Evolutionary conservation across 2,113 vertebrate genomes (phyloP), one percentile per base, ranked within the genome.

Genomic region (Cottus gobio): DNA sequence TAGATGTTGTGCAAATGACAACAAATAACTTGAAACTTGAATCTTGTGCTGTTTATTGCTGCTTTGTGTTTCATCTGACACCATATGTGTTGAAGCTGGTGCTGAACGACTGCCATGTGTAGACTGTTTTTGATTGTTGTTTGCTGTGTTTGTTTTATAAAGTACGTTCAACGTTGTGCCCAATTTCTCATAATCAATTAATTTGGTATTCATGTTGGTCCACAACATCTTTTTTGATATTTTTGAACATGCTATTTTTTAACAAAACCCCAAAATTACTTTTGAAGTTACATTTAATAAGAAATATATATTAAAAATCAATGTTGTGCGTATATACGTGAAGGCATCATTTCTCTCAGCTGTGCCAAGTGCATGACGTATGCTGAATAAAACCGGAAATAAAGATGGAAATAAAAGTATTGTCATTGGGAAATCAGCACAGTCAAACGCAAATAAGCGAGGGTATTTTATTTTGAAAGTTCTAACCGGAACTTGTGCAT

Each of bases 391-490:
- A 72, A 52, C 37, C 46, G 57, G 78, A 84, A 82, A 22, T 31
- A 1, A 6, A 24, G 1, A 0, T 0, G 6, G 0, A 72, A 75
- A 73, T 71, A 73, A 76, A 79, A 62, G 44, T 6, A 26, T 15
- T 28, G 12, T 13, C 10, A 8, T 22, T 42, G 0, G 3, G 30
- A 37, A 58, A 37, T 18, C 1, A 10, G 2, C 11, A 30, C 1
- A 18, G 1, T 20, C 0, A 60, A 12, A 20, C 4, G 0, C 0
- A 39, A 0, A 36, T n/a, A 24, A 12, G 0, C 24, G 11, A 16
- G 2, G 0, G 3, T 1, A 8, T 81, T 85, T 90, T 90, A 91
- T 78, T 90, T 73, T 52, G 88, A 88, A 93, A 75, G 5, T 0
- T 0, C 0, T 1, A 31, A 64, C 79, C 74, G 92, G 92, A 90